phyloP scores from a whole-genome alignment of 2,888 invertebrate genomes.

The Drosophila anomalipes region DNA sequence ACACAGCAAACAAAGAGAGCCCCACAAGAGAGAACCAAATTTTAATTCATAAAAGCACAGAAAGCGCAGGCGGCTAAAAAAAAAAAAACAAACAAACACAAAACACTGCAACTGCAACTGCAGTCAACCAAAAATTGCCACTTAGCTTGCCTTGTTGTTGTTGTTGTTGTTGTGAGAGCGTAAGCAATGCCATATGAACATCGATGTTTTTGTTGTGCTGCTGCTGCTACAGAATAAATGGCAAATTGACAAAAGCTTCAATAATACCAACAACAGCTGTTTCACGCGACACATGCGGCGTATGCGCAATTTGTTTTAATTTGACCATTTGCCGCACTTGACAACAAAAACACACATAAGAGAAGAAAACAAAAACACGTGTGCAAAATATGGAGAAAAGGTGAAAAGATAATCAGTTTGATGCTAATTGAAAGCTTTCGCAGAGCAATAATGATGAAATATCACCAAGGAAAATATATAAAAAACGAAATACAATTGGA shows the following conservation, averaged over 20 bases:
- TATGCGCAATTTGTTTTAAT: constrained; percentile 35
- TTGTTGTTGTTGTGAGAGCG: constrained; percentile 14
- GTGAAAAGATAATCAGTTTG: neutral
- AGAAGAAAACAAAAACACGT: constrained; percentile 14
- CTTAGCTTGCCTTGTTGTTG: neutral
- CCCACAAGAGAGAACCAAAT: constrained; percentile 8
- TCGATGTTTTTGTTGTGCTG: constrained; percentile 9
- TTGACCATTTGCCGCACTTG: constrained; percentile 6
- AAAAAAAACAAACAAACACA: neutral
- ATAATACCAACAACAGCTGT: constrained; percentile 35
- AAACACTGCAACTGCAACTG: constrained; percentile 22
- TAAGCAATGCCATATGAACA: neutral
- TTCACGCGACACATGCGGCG: constrained; percentile 24
- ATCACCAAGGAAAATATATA: neutral
- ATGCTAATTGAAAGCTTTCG: constrained; percentile 13
- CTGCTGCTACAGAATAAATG: neutral
- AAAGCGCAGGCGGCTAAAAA: constrained; percentile 2
- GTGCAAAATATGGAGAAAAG: neutral
- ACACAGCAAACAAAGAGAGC: neutral
- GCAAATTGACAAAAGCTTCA: constrained; percentile 14
- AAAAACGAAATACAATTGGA: neutral
- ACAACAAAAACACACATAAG: constrained; percentile 4
- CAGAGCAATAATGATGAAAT: neutral
- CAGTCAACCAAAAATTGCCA: neutral
- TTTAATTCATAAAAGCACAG: constrained; percentile 71